phyloP scores from a whole-genome alignment of 2,888 invertebrate species.

The Adelognathus sp. region DNA sequence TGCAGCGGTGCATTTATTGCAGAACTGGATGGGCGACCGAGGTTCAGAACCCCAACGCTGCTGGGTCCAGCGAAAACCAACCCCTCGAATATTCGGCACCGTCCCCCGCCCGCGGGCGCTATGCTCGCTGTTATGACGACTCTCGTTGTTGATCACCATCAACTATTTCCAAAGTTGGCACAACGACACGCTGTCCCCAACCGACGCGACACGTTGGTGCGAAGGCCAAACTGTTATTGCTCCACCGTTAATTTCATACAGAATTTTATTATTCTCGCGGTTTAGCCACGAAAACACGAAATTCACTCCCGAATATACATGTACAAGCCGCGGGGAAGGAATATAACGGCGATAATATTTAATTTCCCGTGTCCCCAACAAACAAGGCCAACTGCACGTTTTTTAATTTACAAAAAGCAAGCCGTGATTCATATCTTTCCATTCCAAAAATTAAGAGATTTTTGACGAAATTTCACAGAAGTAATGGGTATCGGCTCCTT shows the following conservation, averaged over 20 bases:
- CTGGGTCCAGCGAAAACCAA: neutral
- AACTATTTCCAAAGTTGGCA: slow-evolving; percentile 68
- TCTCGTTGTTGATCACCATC: slow-evolving; percentile 61
- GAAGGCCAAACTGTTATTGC: slow-evolving; percentile 40
- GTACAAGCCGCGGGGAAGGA: no score
- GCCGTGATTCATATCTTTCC: no score
- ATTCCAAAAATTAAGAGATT: no score
- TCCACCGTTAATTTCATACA: slow-evolving; percentile 17
- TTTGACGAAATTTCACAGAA: no score
- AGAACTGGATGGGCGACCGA: neutral
- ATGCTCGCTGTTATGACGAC: slow-evolving; percentile 12
- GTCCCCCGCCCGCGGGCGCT: neutral
- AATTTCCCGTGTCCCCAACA: neutral
- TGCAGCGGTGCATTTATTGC: slow-evolving; percentile 30
- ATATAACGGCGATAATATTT: neutral
- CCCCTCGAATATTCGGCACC: neutral
- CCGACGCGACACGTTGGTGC: neutral
- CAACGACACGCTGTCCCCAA: neutral
- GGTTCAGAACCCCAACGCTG: neutral
- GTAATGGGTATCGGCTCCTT: no score
- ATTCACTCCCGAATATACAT: neutral
- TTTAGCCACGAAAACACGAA: neutral
- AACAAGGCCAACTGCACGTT: neutral
- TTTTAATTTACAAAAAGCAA: neutral
- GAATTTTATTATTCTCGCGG: slow-evolving; percentile 3